phyloP scores from a whole-genome alignment of 2,888 invertebrate species.

The Idaea aversata region DNA sequence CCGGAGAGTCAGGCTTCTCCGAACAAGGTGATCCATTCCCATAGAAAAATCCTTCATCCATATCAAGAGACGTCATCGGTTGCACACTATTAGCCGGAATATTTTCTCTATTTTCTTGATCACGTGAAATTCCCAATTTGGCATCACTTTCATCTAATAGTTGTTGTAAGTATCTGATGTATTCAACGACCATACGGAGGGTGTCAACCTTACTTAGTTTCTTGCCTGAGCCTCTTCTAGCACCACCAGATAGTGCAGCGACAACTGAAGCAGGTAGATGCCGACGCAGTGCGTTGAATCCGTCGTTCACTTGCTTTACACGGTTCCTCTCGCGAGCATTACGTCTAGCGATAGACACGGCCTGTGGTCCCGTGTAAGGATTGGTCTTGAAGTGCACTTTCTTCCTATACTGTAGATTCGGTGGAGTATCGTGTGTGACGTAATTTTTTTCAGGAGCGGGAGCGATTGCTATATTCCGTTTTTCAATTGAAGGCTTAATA shows the following conservation, averaged over 20 bases:
- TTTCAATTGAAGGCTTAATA: constrained; percentile 74
- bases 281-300: constrained; percentile 92
- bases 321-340: constrained; percentile 97
- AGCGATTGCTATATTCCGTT: constrained; percentile 78
- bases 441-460: constrained; percentile 81
- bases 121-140: constrained; percentile 71
- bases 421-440: constrained; percentile 75
- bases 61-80: constrained; percentile 69
- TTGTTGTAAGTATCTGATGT: constrained; percentile 91
- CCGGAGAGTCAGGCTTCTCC: constrained; percentile 86
- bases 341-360: constrained; percentile 92
- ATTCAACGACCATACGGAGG: constrained; percentile 92
- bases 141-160: constrained; percentile 87
- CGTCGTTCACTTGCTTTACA: constrained; percentile 97
- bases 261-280: constrained; percentile 92
- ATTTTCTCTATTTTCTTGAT: constrained; percentile 72
- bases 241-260: constrained; percentile 83
- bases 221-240: constrained; percentile 88
- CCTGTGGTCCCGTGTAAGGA: constrained; percentile 84
- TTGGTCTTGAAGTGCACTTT: constrained; percentile 86
- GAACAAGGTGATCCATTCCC: constrained; percentile 81
- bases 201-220: constrained; percentile 95
- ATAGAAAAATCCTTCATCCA: constrained; percentile 76
- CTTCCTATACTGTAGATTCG: constrained; percentile 83
- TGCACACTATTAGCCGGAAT: constrained; percentile 61